Evolutionary conservation across 2,888 invertebrate genomes (phyloP).

Genomic region (Xylophagus ater): DNA sequence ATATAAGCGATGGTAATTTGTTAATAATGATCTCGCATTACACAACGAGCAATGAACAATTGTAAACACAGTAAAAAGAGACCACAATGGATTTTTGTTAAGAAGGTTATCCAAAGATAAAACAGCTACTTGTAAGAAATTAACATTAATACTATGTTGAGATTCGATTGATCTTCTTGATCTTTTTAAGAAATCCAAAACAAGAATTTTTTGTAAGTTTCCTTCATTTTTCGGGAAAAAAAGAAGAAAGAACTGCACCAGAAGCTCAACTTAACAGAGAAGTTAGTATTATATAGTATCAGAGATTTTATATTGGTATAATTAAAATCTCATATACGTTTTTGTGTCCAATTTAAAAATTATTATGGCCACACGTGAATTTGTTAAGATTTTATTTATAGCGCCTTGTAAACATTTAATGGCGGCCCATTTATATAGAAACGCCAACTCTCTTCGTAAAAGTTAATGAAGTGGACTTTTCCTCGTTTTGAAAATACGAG

Average conservation of each 20-base stretch:
- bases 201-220: slow-evolving; percentile 1
- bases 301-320: slow-evolving; percentile 1
- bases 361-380: slow-evolving; percentile 16
- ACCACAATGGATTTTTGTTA: not conserved
- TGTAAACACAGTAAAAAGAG: not conserved
- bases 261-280: no score
- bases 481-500: no score
- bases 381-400: slow-evolving; percentile 16
- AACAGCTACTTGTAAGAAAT: no score
- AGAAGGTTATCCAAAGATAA: slow-evolving; percentile 7
- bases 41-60: not conserved
- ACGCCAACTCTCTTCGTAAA: slow-evolving; percentile 17
- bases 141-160: no score
- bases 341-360: slow-evolving; percentile 10
- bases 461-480: slow-evolving; percentile 16
- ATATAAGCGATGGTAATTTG: no score
- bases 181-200: no score
- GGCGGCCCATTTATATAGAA: slow-evolving; percentile 16
- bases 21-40: slow-evolving; percentile 11
- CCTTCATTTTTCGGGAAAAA: slow-evolving; percentile 1
- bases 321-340: slow-evolving; percentile 11
- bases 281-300: no score
- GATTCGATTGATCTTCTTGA: no score
- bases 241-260: not conserved
- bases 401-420: slow-evolving; percentile 14